Conservation (phyloP, 2,888 invertebrate genomes). For the Entomobrya multifasciata region DNA sequence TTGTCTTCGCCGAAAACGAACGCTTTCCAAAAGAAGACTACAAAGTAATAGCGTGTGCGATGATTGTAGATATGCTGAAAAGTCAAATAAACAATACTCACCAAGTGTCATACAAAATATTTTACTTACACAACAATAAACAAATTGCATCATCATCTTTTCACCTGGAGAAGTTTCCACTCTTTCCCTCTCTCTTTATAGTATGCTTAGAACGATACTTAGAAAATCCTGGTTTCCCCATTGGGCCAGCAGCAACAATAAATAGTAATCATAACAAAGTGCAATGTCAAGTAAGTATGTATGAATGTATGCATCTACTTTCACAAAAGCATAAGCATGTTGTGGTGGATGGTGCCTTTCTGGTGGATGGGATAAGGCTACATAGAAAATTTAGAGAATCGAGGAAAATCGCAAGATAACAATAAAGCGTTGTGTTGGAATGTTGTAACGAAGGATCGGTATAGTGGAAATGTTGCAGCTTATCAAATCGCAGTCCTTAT, state of each 20-base stretch:
- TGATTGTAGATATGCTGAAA: background rate
- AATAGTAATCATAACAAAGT: conserved; percentile 32
- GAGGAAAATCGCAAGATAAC: background rate
- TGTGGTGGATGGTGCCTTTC: no score
- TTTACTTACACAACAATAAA: background rate
- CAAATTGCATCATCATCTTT: no score
- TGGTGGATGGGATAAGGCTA: no score
- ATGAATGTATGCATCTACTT: background rate
- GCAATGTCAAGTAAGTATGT: background rate
- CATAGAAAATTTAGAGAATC: background rate
- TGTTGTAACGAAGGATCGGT: background rate
- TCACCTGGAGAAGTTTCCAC: no score
- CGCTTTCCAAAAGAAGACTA: no score
- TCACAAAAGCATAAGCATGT: background rate
- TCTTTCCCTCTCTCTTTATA: background rate
- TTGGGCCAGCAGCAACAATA: conserved; percentile 16
- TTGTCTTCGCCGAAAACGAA: no score
- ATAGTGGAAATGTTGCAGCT: background rate
- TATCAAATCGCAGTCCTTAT: no score
- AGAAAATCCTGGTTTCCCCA: background rate
- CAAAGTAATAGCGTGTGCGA: no score
- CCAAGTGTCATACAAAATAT: background rate
- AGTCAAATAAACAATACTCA: background rate
- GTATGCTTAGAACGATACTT: background rate
- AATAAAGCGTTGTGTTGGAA: background rate